Evolutionary conservation across 2,113 vertebrate genomes (phyloP), one percentile per base, ranked within the genome.

Genomic region (Nothoprocta perdicaria): DNA sequence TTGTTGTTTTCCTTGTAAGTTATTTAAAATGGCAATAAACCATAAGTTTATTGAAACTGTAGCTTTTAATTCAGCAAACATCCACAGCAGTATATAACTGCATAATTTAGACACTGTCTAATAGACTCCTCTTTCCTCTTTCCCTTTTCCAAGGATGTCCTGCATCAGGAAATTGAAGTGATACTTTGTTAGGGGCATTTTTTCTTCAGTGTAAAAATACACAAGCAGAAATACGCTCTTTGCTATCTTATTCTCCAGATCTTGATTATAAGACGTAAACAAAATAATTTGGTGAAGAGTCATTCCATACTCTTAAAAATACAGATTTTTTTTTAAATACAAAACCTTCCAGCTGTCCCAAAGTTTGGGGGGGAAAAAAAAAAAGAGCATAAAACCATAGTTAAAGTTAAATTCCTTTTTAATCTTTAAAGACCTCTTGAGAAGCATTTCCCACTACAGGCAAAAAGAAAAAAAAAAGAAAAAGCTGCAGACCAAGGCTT

Each of bases 351-450:
- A 84, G 31, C 50, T 85, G 15, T 80, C 80, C 57, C 60, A 52
- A 83, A 65, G 82, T 68, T 92, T 92, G 9, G 31, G 15, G 31
- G 15, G 48, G 3, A 21, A 50, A 72, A 85, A 52, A 43, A 52
- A 68, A 33, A 50, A 46, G 50, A 16, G 57, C 78, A 90, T 38
- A 74, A 12, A 77, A 80, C 81, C 66, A 95, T 82, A 3, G 2
- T 45, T 67, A 41, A 86, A 81, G 29, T 60, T 66, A 75, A 94
- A 81, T 79, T 95, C n/a, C 79, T 89, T 93, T 93, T 93, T 85
- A 95, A 94, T 88, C 85, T 94, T 90, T 89, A 91, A 95, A 93
- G 74, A 91, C 57, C 76, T 88, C 72, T 68, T 84, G 71, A 86
- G 55, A 60, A 77, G 40, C 1, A 0, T 58, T 92, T 90, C 84